These are phyloP conservation scores for Callopanchax toddi DNA, from an alignment of 2,113 vertebrate genomes.

Conservation along the genomic window DNA sequence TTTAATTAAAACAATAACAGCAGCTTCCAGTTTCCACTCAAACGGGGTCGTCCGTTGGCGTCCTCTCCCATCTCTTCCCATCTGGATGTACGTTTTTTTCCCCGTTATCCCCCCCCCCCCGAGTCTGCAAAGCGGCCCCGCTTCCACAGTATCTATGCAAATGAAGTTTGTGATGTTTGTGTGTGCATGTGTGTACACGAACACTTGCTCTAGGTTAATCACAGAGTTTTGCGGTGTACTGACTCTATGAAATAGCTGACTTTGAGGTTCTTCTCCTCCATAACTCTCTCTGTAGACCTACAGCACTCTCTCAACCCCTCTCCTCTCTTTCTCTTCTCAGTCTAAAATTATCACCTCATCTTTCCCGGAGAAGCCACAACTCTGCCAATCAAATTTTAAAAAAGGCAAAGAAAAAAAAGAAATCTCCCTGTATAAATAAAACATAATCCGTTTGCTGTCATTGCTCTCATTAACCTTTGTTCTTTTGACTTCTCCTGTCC, in stretches of 20 bases:
- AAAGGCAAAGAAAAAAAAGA: slow-evolving; percentile 27
- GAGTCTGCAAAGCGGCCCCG: slow-evolving; percentile 38
- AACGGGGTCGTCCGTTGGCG: slow-evolving; percentile 46
- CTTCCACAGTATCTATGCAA: slow-evolving; percentile 55
- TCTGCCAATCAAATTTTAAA: slow-evolving; percentile 75
- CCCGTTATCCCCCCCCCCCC: slow-evolving; percentile 30
- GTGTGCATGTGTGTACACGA: slow-evolving; percentile 9
- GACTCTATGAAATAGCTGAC: slow-evolving; percentile 70
- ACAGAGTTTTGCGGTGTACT: slow-evolving; percentile 50
- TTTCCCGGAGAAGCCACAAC: slow-evolving; percentile 65
- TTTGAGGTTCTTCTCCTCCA: slow-evolving; percentile 58
- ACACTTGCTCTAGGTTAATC: slow-evolving; percentile 72
- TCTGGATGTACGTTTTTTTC: slow-evolving; percentile 50
- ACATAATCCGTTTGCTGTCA: slow-evolving; percentile 71
- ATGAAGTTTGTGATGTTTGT: slow-evolving; percentile 54
- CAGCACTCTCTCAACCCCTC: slow-evolving; percentile 17
- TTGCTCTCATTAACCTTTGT: slow-evolving; percentile 69
- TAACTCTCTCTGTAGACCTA: slow-evolving; percentile 41
- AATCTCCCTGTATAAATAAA: slow-evolving; percentile 75
- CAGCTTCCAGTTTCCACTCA: slow-evolving; percentile 34
- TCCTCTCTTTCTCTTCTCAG: slow-evolving; percentile 17
- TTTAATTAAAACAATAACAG: slow-evolving; percentile 74
- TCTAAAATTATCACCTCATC: slow-evolving; percentile 77
- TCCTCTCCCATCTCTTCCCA: slow-evolving; percentile 62
- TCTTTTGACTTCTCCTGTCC: slow-evolving; percentile 48